phyloP scores from a whole-genome alignment of 2,888 invertebrate species.

The Lasioglossum leucozonium region DNA sequence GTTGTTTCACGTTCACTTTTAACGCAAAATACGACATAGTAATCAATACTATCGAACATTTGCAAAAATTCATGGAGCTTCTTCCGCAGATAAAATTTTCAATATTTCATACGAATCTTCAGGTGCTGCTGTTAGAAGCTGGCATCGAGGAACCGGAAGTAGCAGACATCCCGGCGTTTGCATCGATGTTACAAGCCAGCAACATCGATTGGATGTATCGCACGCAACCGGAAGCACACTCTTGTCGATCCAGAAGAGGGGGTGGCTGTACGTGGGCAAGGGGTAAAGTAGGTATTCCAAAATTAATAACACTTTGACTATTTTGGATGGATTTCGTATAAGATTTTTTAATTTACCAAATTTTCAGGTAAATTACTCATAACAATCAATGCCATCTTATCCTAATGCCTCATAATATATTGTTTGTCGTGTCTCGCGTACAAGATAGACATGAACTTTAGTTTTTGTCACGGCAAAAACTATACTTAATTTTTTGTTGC shows the following conservation, averaged over 20 bases:
- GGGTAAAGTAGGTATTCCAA: conserved; percentile 85
- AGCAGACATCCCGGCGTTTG: conserved; percentile 88
- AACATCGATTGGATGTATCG: conserved; percentile 90
- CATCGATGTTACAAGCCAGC: conserved; percentile 84
- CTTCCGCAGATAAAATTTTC: background rate
- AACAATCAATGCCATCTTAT: too few relatives aligned
- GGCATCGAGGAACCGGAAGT: conserved; percentile 89
- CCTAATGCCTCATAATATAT: too few relatives aligned
- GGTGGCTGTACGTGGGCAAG: conserved; percentile 88
- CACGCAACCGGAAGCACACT: conserved; percentile 88
- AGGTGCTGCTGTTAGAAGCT: conserved; percentile 88
- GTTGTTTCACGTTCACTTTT: background rate
- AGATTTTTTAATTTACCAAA: too few relatives aligned
- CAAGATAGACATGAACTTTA: background rate
- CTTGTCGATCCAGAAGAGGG: conserved; percentile 87
- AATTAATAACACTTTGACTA: background rate
- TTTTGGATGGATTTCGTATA: background rate
- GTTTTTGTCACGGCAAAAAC: background rate
- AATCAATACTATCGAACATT: background rate
- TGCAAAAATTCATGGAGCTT: background rate
- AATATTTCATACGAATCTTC: conserved; percentile 3
- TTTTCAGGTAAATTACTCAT: too few relatives aligned
- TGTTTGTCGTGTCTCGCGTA: too few relatives aligned
- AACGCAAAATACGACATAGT: background rate
- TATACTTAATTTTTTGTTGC: background rate